Conservation (phyloP, 2,113 vertebrate genomes). For the Salvelinus alpinus region DNA sequence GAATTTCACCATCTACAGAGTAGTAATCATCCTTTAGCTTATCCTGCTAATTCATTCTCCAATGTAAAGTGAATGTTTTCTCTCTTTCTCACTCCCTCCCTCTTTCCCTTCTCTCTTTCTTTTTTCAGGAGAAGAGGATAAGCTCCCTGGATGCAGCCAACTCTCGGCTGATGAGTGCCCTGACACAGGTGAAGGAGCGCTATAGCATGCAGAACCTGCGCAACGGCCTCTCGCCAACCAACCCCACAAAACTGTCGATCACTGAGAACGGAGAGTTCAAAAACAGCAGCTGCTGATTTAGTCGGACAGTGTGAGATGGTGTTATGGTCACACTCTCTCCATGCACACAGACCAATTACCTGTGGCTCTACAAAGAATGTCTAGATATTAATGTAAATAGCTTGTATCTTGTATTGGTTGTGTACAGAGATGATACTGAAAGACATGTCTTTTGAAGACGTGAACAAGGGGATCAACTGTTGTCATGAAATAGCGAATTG, state of each 20-base stretch:
- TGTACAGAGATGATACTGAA: constrained; percentile 80
- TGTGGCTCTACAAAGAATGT: constrained; percentile 37
- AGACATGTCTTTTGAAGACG: constrained; percentile 35
- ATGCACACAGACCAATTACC: background rate
- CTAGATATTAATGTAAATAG: constrained; percentile 56
- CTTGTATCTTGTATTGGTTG: constrained; percentile 58
- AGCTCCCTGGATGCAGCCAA: constrained; percentile 91
- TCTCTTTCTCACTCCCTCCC: background rate
- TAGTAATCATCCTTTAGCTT: background rate
- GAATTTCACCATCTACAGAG: background rate
- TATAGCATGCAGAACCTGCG: constrained; percentile 84
- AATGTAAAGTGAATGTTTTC: background rate
- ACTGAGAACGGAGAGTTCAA: constrained; percentile 98
- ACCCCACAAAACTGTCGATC: constrained; percentile 96
- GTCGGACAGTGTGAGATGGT: constrained; percentile 21
- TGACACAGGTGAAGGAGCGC: constrained; percentile 95
- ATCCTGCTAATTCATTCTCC: background rate
- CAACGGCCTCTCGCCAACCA: constrained; percentile 90
- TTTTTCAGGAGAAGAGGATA: constrained; percentile 89
- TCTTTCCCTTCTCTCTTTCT: constrained; percentile 15
- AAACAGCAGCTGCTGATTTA: constrained; percentile 93
- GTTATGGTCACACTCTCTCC: constrained; percentile 36
- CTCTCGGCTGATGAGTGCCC: constrained; percentile 89
- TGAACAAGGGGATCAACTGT: constrained; percentile 7
- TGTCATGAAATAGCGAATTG: constrained; percentile 13